phyloP scores from a whole-genome alignment of 2,888 invertebrate genomes.

The Xestia ashworthii region DNA sequence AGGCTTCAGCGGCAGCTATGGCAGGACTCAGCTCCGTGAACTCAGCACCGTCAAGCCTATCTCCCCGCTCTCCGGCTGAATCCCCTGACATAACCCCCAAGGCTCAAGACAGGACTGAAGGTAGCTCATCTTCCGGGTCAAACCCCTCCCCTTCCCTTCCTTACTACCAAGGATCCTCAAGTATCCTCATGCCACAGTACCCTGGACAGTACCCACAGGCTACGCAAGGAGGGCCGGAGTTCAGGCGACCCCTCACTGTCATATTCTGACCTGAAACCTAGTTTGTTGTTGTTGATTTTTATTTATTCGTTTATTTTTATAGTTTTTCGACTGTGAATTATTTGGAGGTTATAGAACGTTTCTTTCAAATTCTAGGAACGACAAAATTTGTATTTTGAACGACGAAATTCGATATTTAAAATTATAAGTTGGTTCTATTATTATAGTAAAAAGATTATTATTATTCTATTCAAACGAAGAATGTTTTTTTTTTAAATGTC shows the following conservation, averaged over 20 bases:
- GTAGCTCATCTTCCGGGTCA: constrained; percentile 91
- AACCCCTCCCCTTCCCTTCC: constrained; percentile 92
- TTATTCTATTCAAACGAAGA: constrained; percentile 40
- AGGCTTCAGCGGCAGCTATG: constrained; percentile 91
- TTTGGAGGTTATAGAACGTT: constrained; percentile 38
- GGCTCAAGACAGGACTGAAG: constrained; percentile 89
- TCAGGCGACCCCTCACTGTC: constrained; percentile 94
- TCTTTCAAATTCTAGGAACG: constrained; percentile 34
- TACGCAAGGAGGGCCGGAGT: constrained; percentile 92
- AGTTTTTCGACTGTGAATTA: constrained; percentile 63
- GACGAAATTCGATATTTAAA: constrained; percentile 38
- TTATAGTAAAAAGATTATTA: constrained; percentile 39
- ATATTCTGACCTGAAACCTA: constrained; percentile 95
- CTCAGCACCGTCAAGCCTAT: constrained; percentile 86
- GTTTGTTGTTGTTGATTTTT: constrained; percentile 68
- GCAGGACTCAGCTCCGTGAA: constrained; percentile 88
- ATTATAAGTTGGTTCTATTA: constrained; percentile 55
- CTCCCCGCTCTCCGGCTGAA: constrained; percentile 87
- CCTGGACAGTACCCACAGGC: constrained; percentile 90
- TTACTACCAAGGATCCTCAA: constrained; percentile 91
- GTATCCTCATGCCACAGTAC: constrained; percentile 93
- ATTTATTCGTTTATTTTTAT: constrained; percentile 69
- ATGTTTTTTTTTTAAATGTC: constrained; percentile 14
- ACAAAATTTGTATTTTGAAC: constrained; percentile 2
- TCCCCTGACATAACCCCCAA: constrained; percentile 90